Evolutionary conservation across 2,797 vertebrate genomes (phyloP), one percentile per base, ranked within the genome.

Genomic region (Emys orbicularis): DNA sequence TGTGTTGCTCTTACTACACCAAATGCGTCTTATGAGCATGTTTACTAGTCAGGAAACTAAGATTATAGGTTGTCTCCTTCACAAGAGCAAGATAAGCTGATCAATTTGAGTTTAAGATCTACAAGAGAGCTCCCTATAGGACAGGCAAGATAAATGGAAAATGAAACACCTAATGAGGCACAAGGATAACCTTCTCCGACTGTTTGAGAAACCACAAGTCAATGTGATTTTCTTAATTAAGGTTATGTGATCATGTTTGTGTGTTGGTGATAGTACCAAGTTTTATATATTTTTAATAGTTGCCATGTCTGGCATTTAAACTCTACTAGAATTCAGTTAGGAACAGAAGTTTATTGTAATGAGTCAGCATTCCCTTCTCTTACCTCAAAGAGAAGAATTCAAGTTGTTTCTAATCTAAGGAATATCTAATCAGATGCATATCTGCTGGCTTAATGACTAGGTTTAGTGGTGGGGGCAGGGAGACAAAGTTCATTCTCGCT

Each of bases 231-330:
- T 18, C 15, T 65, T 65, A 84, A 31, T 44, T 8, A 89, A 25
- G 29, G 19, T 29, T 68, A 44, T 72, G 23, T 3, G 77, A 25
- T 59, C 27, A 54, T 5, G 6, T 85, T 61, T 68, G 18, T 3
- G 16, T 68, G 5, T 13, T 23, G 12, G 4, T 27, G 79, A 87
- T 2, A 80, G 16, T 19, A 86, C 3, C 16, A 50, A 1, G n/a
- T 68, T 18, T 68, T 83, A 27, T 83, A 1, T 34, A 29, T 79
- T 88, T 91, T 72, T 77, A 95, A 37, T 74, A 5, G 4, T 7
- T 90, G 82, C 37, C 81, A 6, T 76, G 90, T 88, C 53, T 83
- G 44, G 37, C 90, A 90, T 61, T 95, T 31, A 87, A 23, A 86
- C 3, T 77, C 37, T 37, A 41, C 19, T 41, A 74, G 29, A 94